Evolutionary conservation across 1,140 invertebrate species (phyloP).

Genomic region (Sesamia nonagrioides): DNA sequence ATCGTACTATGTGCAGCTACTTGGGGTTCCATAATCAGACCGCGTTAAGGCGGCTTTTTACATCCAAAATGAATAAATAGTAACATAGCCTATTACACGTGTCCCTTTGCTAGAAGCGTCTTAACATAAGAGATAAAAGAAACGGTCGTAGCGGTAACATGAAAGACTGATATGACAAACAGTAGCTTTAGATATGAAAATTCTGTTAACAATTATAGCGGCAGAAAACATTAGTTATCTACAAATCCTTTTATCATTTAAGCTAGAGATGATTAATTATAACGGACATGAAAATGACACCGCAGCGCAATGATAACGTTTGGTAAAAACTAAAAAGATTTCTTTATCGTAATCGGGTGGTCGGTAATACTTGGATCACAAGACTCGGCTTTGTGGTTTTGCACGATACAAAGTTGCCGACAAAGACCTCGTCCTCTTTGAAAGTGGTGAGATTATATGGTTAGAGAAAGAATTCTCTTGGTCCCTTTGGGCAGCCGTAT

Average conservation of each 20-base stretch:
- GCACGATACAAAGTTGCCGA: conserved; percentile 34
- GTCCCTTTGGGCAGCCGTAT: not conserved
- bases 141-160: conserved; percentile 7
- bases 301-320: conserved; percentile 62
- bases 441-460: conserved; percentile 33
- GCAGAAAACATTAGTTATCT: conserved; percentile 55
- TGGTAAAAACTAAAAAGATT: not conserved
- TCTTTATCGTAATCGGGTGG: conserved; percentile 28
- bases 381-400: conserved; percentile 27
- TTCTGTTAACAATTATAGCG: conserved; percentile 21
- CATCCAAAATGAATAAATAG: not conserved
- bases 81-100: conserved; percentile 17
- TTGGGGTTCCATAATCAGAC: conserved; percentile 5
- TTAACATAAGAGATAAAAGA: conserved; percentile 14
- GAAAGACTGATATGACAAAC: conserved; percentile 14
- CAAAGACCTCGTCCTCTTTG: conserved; percentile 24
- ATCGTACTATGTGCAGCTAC: conserved; percentile 24
- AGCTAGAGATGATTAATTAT: conserved; percentile 70
- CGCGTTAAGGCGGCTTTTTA: conserved; percentile 23
- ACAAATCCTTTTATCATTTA: conserved; percentile 73
- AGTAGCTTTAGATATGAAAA: conserved; percentile 28
- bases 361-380: conserved; percentile 7
- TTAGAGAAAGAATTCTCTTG: not conserved
- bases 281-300: conserved; percentile 59
- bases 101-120: conserved; percentile 3